Base-by-base conservation (phyloP, 1,140 invertebrate genomes). In the Amphibalanus amphitrite region DNA sequence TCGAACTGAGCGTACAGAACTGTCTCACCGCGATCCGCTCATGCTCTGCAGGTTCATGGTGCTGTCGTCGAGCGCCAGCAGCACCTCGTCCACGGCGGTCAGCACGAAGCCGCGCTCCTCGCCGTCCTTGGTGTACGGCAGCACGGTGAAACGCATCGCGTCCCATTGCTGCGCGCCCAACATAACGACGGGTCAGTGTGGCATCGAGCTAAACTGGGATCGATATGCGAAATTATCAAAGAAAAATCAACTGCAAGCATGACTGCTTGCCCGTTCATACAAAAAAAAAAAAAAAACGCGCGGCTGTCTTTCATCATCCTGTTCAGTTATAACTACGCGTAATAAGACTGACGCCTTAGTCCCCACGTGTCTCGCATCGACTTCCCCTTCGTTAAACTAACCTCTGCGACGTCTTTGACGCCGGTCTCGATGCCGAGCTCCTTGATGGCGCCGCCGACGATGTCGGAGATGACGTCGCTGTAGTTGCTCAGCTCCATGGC, bases 391-490 rank as follows among this genome's bases (percentile, higher is more conserved):
- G n/a, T n/a, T n/a, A n/a, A n/a, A n/a, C n/a, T n/a, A 67, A 85
- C 84, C 10, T 89, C 84, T 38, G 85, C 84, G 26, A 95, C 85
- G 72, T 92, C 89, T 75, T 86, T 87, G 0, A 95, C 87, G 68
- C 89, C 89, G 73, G 87, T 88, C 80, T 96, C 92, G 75, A 95
- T 95, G 28, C 86, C 84, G 75, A 93, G 80, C 80, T 96, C 92
- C 82, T 93, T 94, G 59, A 91, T 87, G 28, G 93, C 92, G 78
- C 88, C 89, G 59, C 86, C 90, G 1, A 95, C 88, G 71, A 95
- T 94, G 78, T 92, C 87, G 28, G 86, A 89, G 75, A 83, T 83
- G 20, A 89, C 88, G 0, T 93, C 90, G 78, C 90, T 86, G 77
- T 91, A 91, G 73, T 88, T 85, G 76, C 92, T 87, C 71, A 95